Base-by-base conservation (phyloP, 2,113 vertebrate genomes). In the Cranoglanis bouderius region DNA sequence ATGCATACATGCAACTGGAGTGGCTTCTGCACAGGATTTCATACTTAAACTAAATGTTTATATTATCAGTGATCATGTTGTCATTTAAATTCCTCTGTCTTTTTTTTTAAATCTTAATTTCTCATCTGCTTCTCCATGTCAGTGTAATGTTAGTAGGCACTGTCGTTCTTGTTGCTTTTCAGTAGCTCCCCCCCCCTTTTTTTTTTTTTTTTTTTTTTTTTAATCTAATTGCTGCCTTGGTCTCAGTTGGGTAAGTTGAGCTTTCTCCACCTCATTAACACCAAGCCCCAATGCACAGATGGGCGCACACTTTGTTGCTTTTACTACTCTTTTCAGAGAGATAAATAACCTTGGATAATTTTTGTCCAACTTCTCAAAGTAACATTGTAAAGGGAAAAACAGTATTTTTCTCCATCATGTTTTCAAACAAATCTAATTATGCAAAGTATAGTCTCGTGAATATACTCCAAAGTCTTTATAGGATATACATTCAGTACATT, bases 201-300 rank as follows among this genome's bases (percentile, higher is more conserved):
- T 29, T 29, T 24, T 43, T 2, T 43, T 1, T 43, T 21, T 24
- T 6, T 43, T 43, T 4, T 75, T 43, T 75, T 40, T 74, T 21
- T 21, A 2, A 86, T 80, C 53, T 78, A 32, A 85, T 81, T 35
- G 46, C n/a, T 67, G 40, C 53, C 57, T 55, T 26, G 6, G 40
- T 87, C 57, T 49, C 77, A 84, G 59, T 65, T 46, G 59, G 55
- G 26, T 63, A 84, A 84, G 59, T n/a, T 84, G 57, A 65, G 61
- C 29, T 53, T 85, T 51, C 40, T 85, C 40, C 84, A 70, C 63
- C 63, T 70, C 32, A 70, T 85, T 85, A 72, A 72, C 67, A 85
- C 49, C 5, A 74, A 38, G 84, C 84, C 14, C 29, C 46, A 53
- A 24, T 70, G 65, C 18, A 72, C 63, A 32, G 29, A 49, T 72